Evolutionary conservation across 2,888 invertebrate species (phyloP).

Genomic region (Diplazon laetatorius): DNA sequence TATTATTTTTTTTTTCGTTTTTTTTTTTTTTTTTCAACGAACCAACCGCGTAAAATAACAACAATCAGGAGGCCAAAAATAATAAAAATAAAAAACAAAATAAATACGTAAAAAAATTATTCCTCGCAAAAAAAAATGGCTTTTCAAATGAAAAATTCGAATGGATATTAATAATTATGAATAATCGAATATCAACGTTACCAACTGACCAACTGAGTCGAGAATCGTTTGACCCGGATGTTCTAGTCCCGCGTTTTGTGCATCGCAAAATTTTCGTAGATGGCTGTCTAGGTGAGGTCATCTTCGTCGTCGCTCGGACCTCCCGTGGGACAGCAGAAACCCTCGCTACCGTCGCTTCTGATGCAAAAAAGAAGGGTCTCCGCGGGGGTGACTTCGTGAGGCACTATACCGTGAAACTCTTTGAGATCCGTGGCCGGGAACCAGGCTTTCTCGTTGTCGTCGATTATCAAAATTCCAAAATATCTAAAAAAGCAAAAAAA

Average conservation of each 20-base stretch:
- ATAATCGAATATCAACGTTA: constrained; percentile 38
- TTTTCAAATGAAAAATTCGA: background rate
- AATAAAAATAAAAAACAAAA: constrained; percentile 1
- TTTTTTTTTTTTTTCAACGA: constrained; percentile 13
- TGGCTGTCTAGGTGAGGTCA: constrained; percentile 72
- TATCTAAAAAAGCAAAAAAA: constrained; percentile 84
- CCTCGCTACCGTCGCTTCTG: constrained; percentile 91
- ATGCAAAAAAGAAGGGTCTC: constrained; percentile 93
- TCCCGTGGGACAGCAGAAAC: constrained; percentile 90
- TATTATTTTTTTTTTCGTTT: background rate
- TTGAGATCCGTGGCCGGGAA: constrained; percentile 94
- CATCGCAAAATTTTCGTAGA: constrained; percentile 57
- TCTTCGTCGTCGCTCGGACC: constrained; percentile 84
- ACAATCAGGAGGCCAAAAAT: background rate
- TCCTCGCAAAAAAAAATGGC: too few species aligned
- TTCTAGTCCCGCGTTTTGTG: constrained; percentile 67
- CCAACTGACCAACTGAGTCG: constrained; percentile 59
- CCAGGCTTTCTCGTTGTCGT: constrained; percentile 96
- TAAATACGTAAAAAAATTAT: background rate
- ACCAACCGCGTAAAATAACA: background rate
- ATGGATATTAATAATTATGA: background rate
- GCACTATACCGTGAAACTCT: constrained; percentile 94
- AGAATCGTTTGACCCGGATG: constrained; percentile 44
- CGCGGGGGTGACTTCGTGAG: constrained; percentile 90
- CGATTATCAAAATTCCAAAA: constrained; percentile 91